Base-by-base conservation (phyloP, 2,888 invertebrate species). In the Standfussiana lucernea region DNA sequence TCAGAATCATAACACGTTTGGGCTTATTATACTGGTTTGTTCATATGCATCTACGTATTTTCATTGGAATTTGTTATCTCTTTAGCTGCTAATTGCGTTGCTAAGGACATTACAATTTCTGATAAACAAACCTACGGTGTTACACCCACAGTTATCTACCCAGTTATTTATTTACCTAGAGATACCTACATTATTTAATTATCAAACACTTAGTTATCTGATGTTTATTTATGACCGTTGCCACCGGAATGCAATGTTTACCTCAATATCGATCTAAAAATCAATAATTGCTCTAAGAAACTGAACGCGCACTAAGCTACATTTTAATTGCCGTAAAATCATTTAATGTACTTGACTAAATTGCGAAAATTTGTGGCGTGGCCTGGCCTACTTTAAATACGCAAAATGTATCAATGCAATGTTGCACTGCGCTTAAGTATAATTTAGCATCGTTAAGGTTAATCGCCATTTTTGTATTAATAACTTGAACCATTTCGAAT, bases 171-270 rank as follows among this genome's bases (percentile, higher is more conserved):
- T 65, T 84, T 68, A 61, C 35, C 5, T n/a, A 71, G 3, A 62
- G 11, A 79, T 59, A 80, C 45, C 59, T 77, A 80, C 45, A 62
- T 77, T 80, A 72, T 72, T 80, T 75, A 45, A 75, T 65, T 32
- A 75, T 53, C 67, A 61, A 69, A 72, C 65, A 84, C 47, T 61
- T 53, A 15, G 32, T 70, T 35, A 79, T 72, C 73, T 59, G 15
- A 47, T 69, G 75, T 84, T 79, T 83, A 82, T 74, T 82, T 80
- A 80, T 62, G 64, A 5, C 45, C 42, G 69, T 78, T 69, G 82
- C 88, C 77, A 84, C 80, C 62, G 83, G 74, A 81, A 74, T 73
- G 32, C 61, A 64, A 78, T 86, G 77, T 89, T 89, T 84, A 82
- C 85, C 61, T 80, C 82, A 68, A 47, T 70, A 81, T 62, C 69